Percentiles rank a stretch among this genome's conserved stretches.
Evolutionary conservation across 2,797 vertebrate species (phyloP).

Genomic region (Jordanella pulchra): DNA sequence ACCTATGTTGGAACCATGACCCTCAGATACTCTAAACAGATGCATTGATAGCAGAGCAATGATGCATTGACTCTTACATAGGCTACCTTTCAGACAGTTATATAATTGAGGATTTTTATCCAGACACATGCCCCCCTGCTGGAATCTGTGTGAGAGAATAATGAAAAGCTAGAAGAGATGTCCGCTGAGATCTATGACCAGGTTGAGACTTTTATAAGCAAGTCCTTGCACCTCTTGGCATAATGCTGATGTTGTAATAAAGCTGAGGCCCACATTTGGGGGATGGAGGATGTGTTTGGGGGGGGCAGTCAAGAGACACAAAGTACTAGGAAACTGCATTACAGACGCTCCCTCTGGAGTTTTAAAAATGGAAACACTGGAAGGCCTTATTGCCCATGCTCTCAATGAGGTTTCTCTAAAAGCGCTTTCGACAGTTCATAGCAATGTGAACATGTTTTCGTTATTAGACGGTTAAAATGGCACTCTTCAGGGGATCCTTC

Average conservation of each 20-base stretch:
- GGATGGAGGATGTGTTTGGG: constrained; percentile 16
- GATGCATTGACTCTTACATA: constrained; percentile 39
- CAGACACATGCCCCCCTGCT: constrained; percentile 48
- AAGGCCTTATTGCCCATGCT: constrained; percentile 51
- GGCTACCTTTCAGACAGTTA: constrained; percentile 61
- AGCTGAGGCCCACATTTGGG: constrained; percentile 59
- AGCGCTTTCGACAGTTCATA: constrained; percentile 53
- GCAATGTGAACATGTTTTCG: constrained; percentile 53
- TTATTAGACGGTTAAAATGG: constrained; percentile 30
- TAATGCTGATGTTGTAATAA: constrained; percentile 60
- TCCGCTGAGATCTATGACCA: constrained; percentile 62
- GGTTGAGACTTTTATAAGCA: constrained; percentile 39
- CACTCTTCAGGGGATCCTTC: constrained; percentile 29
- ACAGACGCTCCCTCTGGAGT: constrained; percentile 59
- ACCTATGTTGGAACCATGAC: constrained; percentile 13
- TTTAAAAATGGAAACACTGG: constrained; percentile 73
- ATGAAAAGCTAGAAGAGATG: constrained; percentile 61
- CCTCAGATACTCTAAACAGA: constrained; percentile 27
- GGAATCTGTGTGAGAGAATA: constrained; percentile 46
- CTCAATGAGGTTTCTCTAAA: constrained; percentile 45
- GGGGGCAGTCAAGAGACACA: constrained; percentile 44
- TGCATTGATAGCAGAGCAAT: constrained; percentile 30
- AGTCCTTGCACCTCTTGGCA: constrained; percentile 11
- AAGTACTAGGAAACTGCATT: constrained; percentile 74
- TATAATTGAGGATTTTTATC: constrained; percentile 60